Evolutionary conservation across 2,797 vertebrate species (phyloP).

Genomic region (Lagorchestes hirsutus): DNA sequence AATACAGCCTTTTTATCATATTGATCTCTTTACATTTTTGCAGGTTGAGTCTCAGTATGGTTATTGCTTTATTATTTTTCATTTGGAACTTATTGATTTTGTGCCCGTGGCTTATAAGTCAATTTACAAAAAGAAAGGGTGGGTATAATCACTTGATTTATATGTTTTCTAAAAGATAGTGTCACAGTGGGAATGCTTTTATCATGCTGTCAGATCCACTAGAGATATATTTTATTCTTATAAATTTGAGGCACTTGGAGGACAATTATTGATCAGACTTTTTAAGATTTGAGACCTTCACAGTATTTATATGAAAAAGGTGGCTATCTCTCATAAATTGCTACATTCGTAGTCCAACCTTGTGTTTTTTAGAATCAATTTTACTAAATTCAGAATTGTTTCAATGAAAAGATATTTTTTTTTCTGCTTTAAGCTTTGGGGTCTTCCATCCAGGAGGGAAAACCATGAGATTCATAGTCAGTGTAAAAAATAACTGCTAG

Average conservation of each 20-base stretch:
- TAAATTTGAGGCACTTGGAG: constrained; percentile 43
- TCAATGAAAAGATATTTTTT: not conserved
- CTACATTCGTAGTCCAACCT: not conserved
- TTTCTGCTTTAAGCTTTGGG: not conserved
- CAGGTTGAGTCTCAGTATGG: constrained; percentile 65
- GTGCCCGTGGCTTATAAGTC: constrained; percentile 82
- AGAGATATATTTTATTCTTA: constrained; percentile 54
- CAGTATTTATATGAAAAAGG: constrained; percentile 46
- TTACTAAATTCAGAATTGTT: not conserved
- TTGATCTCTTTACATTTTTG: constrained; percentile 76
- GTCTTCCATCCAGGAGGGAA: not conserved
- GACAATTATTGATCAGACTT: not conserved
- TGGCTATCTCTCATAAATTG: not conserved
- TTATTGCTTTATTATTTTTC: constrained; percentile 85
- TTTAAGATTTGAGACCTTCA: constrained; percentile 17
- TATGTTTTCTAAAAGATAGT: constrained; percentile 76
- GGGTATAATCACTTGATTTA: constrained; percentile 68
- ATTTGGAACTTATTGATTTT: constrained; percentile 83
- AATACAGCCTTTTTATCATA: constrained; percentile 71
- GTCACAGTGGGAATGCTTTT: constrained; percentile 63
- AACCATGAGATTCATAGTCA: not conserved
- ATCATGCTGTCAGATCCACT: constrained; percentile 60
- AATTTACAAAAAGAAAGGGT: constrained; percentile 80
- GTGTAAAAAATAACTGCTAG: not conserved
- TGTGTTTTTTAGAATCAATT: not conserved